Base-by-base conservation (phyloP, 64 coral and sea anemone genomes). In the Platygyra sinensis region DNA sequence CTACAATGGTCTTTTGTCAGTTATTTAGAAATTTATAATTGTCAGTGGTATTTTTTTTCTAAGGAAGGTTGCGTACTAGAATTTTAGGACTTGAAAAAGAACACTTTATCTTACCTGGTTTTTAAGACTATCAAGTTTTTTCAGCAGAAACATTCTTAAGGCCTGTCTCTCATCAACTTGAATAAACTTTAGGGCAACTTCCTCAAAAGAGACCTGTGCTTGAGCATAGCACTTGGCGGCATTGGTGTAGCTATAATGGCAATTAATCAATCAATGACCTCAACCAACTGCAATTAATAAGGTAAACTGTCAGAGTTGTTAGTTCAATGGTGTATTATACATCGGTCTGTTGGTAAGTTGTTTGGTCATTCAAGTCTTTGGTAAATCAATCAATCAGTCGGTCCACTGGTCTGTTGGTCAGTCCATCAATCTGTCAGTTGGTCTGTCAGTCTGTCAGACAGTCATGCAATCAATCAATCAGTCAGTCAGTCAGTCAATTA, bases 201-300 rank as follows among this genome's bases (percentile, higher is more conserved):
- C 95, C 75, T 98, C 95, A 89, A 98, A 98, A 32, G 95, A 98
- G 1, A 98, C 95, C 67, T 98, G 95, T 50, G 95, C 94, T 72
- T 98, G 84, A 0, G 95, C 95, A 76, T 94, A 98, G 73, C 95
- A 98, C n/a, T 89, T 98, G 54, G 95, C 95, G 29, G 95, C 95
- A 49, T 16, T 31, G 8, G 95, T 67, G 64, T 90, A 94, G 32
- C 92, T 94, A 52, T 17, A 20, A 15, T 10, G 10, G 39, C 19
- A 30, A 78, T 36, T 13, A 55, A n/a, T 10, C 20, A 29, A 69
- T n/a, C 20, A n/a, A 8, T 65, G 24, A 65, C 6, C 18, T 18
- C 31, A 65, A 65, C 36, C 25, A 63, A 42, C 38, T 46, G 42
- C 9, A 65, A 65, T 42, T 30, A 83, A 39, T 83, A 30, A 65